A percentile compares a stretch with the other conserved stretches of the same genome.
phyloP scores from a whole-genome alignment of 2,888 invertebrate species.

The Lysandra coridon region DNA sequence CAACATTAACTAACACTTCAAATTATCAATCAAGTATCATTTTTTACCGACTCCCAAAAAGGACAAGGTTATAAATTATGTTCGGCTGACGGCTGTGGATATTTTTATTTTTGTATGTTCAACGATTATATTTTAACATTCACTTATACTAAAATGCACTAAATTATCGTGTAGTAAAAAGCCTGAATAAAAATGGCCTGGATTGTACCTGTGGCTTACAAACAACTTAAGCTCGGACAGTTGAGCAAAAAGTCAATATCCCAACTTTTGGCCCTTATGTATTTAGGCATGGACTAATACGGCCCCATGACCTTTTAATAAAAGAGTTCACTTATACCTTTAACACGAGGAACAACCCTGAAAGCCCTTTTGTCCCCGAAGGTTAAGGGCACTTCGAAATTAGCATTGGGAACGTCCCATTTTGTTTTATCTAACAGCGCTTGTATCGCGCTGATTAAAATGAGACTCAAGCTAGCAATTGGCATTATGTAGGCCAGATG shows the following conservation, averaged over 20 bases:
- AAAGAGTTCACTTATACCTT: constrained; percentile 14
- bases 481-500: background rate
- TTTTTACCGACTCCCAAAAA: no score
- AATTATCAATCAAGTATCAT: no score
- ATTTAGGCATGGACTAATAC: constrained; percentile 1
- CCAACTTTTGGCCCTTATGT: constrained; percentile 1
- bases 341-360: background rate
- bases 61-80: no score
- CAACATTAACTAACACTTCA: no score
- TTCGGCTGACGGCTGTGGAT: no score
- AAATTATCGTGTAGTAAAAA: background rate
- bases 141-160: background rate
- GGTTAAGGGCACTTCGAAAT: constrained; percentile 4
- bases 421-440: background rate
- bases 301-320: constrained; percentile 4
- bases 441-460: background rate
- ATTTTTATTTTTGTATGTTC: no score
- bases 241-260: background rate
- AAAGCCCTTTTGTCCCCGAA: constrained; percentile 9
- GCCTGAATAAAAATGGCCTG: background rate
- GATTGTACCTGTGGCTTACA: background rate
- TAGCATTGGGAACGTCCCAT: constrained; percentile 10
- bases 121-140: background rate
- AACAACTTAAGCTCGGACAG: background rate
- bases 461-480: background rate